Conservation (phyloP, 2,797 vertebrate species). For the Poecile montanus region DNA sequence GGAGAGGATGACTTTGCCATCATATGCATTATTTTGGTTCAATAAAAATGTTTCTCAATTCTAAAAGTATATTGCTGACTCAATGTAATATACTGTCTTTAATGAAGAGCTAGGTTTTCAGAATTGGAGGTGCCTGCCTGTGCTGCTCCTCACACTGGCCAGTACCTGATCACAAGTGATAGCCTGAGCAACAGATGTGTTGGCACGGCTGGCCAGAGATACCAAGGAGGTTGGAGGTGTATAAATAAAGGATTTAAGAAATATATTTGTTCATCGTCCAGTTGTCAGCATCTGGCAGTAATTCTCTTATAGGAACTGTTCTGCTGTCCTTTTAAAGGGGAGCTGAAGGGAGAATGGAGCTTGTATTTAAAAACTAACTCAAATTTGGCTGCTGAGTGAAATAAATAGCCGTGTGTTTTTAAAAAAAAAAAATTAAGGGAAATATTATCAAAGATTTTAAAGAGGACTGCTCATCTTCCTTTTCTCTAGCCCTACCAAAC, state of each 20-base stretch:
- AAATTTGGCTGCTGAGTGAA: background rate
- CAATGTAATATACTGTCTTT: background rate
- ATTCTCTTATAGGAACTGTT: slow-evolving; percentile 6
- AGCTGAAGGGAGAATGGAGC: background rate
- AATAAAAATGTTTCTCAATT: background rate
- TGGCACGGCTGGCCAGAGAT: background rate
- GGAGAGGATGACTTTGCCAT: background rate
- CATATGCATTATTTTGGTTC: background rate
- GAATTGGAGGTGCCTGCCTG: background rate
- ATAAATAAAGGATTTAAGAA: background rate
- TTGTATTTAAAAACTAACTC: background rate
- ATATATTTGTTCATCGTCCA: background rate
- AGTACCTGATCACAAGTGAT: background rate
- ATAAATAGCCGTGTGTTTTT: background rate
- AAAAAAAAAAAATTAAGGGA: background rate
- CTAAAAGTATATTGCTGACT: background rate
- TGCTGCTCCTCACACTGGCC: background rate
- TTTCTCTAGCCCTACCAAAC: background rate
- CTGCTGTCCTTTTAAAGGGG: background rate
- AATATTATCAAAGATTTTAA: background rate
- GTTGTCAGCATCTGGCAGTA: slow-evolving; percentile 7
- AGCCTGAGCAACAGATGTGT: background rate
- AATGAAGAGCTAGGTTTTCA: background rate
- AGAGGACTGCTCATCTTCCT: background rate
- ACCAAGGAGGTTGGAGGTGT: background rate